Conservation (phyloP, 2,113 vertebrate species). For the Mus pahari region DNA sequence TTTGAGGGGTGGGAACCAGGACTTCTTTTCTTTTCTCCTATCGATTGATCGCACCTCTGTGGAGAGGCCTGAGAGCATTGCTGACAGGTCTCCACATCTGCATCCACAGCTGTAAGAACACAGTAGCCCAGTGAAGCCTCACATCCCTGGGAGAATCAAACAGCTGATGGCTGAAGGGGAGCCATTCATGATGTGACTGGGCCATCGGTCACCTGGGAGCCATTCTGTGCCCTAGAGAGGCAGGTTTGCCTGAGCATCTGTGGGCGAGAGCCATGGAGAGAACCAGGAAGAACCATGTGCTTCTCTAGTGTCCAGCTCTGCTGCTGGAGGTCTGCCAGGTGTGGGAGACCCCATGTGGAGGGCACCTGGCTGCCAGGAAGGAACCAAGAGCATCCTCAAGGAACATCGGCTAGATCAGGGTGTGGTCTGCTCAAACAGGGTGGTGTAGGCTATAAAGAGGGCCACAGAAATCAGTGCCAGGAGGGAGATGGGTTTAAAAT, state of each 20-base stretch:
- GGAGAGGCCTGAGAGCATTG: not conserved
- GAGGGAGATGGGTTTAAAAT: constrained; percentile 17
- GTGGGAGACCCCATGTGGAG: not conserved
- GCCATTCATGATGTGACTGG: rapidly evolving
- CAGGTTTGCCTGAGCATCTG: not conserved
- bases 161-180: not conserved
- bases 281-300: not conserved
- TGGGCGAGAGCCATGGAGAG: not conserved
- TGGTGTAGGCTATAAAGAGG: not conserved
- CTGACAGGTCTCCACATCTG: rapidly evolving
- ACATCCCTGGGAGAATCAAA: not conserved
- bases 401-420: not conserved
- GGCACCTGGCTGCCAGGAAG: not conserved
- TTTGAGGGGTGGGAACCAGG: not conserved
- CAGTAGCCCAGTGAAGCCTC: not conserved
- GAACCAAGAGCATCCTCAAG: not conserved
- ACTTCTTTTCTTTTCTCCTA: not conserved
- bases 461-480: not conserved
- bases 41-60: not conserved
- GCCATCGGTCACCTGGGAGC: not conserved
- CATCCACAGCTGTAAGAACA: not conserved
- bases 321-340: not conserved
- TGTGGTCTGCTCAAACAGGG: not conserved
- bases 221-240: not conserved
- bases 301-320: not conserved